Evolutionary conservation across 2,113 vertebrate species (phyloP).

Genomic region (Scolopax mira): DNA sequence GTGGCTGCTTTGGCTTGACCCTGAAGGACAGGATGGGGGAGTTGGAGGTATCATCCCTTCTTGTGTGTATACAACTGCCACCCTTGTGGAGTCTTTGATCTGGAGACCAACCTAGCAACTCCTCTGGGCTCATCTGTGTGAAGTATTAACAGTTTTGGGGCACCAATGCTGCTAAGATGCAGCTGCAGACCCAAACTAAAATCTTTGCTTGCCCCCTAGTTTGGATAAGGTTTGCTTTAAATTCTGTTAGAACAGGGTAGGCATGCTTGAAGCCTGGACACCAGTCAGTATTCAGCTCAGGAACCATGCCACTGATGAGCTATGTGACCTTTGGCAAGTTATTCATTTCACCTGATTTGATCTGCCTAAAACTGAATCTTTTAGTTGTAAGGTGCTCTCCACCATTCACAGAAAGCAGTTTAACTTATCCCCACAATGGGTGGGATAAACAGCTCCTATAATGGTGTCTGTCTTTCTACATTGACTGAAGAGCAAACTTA

Average conservation of each 20-base stretch:
- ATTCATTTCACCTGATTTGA: not conserved
- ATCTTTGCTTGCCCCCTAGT: not conserved
- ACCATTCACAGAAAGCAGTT: not conserved
- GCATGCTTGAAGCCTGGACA: not conserved
- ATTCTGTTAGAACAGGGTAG: not conserved
- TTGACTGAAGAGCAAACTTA: not conserved
- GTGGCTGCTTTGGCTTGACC: not conserved
- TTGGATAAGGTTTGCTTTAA: not conserved
- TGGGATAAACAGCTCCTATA: not conserved
- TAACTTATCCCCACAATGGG: not conserved
- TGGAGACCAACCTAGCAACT: not conserved
- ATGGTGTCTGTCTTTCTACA: not conserved
- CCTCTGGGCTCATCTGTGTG: not conserved
- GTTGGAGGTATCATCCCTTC: not conserved
- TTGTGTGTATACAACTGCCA: not conserved
- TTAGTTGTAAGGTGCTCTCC: not conserved
- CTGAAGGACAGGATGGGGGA: not conserved
- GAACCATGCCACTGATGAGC: not conserved
- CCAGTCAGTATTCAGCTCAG: not conserved
- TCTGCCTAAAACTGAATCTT: not conserved
- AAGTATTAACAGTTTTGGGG: not conserved
- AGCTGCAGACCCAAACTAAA: not conserved
- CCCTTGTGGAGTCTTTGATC: not conserved
- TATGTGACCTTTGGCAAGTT: not conserved
- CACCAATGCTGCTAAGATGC: not conserved